These are phyloP conservation scores for Hybos culiciformis DNA, from an alignment of 2,888 invertebrate species.

Conservation along the genomic window DNA sequence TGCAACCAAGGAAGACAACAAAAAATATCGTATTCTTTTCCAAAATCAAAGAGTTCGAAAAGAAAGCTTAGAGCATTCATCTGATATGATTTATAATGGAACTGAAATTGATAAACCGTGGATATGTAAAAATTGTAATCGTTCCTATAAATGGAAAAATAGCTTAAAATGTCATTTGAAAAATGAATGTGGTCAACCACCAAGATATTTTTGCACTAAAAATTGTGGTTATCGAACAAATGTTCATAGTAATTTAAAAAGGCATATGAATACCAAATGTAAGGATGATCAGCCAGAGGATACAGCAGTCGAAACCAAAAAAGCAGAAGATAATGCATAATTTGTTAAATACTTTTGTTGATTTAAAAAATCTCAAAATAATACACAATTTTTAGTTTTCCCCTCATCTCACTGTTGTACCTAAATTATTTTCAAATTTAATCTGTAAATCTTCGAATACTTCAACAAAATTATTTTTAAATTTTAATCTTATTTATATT, in stretches of 20 bases:
- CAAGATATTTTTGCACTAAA: constrained; percentile 35
- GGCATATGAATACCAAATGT: constrained; percentile 36
- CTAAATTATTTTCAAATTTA: too few species aligned
- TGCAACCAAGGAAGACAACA: constrained; percentile 27
- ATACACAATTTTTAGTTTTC: too few species aligned
- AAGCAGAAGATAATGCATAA: constrained; percentile 6
- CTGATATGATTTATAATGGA: constrained; percentile 34
- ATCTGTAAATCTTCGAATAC: too few species aligned
- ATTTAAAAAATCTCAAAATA: too few species aligned
- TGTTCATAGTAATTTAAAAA: constrained; percentile 35
- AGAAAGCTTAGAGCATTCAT: constrained; percentile 33
- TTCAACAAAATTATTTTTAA: too few species aligned
- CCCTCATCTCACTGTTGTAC: too few species aligned
- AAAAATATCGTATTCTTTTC: constrained; percentile 32
- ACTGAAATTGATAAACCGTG: constrained; percentile 36
- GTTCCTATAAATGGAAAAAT: constrained; percentile 60
- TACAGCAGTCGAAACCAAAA: constrained; percentile 17
- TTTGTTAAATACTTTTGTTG: too few species aligned
- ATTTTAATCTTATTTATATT: too few species aligned
- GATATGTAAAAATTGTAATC: constrained; percentile 53
- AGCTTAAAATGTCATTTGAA: constrained; percentile 57
- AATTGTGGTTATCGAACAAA: constrained; percentile 37
- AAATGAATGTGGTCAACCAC: constrained; percentile 50
- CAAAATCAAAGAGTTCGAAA: constrained; percentile 35
- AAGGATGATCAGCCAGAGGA: constrained; percentile 30